phyloP scores from a whole-genome alignment of 2,888 invertebrate genomes.

The Thelaira solivaga region DNA sequence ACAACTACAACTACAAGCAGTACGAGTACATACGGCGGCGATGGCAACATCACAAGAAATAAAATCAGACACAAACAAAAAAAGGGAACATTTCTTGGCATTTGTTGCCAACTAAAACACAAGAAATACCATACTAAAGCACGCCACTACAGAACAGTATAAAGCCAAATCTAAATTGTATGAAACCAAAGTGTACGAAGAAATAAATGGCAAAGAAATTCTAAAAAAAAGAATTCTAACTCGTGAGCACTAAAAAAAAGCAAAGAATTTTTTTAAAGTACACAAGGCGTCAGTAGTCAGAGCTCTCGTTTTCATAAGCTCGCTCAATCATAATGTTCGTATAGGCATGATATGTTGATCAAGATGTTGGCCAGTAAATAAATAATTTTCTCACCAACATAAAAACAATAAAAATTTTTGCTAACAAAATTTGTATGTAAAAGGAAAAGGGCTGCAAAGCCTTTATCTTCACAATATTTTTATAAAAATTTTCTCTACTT shows the following conservation, averaged over 20 bases:
- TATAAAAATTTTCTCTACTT: too few species aligned
- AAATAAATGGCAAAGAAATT: slow-evolving; percentile 27
- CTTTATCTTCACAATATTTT: too few species aligned
- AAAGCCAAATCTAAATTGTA: slow-evolving; percentile 44
- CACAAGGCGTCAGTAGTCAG: slow-evolving; percentile 45
- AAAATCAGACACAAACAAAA: slow-evolving; percentile 12
- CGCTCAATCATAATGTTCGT: not conserved
- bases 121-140: slow-evolving; percentile 34
- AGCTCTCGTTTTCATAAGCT: slow-evolving; percentile 29
- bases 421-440: not conserved
- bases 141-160: not conserved
- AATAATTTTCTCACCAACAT: too few species aligned
- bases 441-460: too few species aligned
- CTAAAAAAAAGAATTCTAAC: slow-evolving; percentile 11
- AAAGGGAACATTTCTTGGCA: slow-evolving; percentile 58
- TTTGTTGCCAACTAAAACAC: slow-evolving; percentile 59
- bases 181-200: slow-evolving; percentile 22
- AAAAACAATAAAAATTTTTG: too few species aligned
- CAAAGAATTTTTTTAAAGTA: slow-evolving; percentile 42
- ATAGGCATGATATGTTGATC: not conserved
- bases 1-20: slow-evolving; percentile 34
- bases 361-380: not conserved
- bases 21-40: too few species aligned
- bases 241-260: slow-evolving; percentile 36
- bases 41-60: slow-evolving; percentile 46